These are phyloP conservation scores for Diaphora mendica DNA, from an alignment of 2,888 invertebrate species.

Conservation along the genomic window DNA sequence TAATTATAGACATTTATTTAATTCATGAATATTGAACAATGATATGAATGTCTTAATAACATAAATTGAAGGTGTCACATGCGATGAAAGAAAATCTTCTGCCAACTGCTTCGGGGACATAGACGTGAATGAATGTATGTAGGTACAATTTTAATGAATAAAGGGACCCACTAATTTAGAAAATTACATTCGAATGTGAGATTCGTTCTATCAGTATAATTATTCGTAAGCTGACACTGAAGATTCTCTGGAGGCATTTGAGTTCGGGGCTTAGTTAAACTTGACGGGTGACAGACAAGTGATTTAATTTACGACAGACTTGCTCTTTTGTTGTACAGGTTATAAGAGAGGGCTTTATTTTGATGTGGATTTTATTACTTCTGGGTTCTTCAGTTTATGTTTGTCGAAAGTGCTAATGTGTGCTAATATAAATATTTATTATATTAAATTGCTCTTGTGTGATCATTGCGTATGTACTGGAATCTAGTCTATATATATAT, in stretches of 20 bases:
- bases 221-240: constrained; percentile 1
- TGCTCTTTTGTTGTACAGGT: constrained; percentile 16
- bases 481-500: no score
- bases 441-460: no score
- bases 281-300: constrained; percentile 38
- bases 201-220: constrained; percentile 15
- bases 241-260: constrained; percentile 9
- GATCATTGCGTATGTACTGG: no score
- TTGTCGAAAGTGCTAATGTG: background rate
- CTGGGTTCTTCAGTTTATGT: background rate
- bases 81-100: no score
- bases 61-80: no score
- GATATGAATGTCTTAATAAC: no score
- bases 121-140: background rate
- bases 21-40: no score
- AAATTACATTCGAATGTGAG: constrained; percentile 9
- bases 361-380: constrained; percentile 9
- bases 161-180: constrained; percentile 9
- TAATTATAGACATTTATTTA: no score
- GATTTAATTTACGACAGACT: constrained; percentile 34
- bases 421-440: no score
- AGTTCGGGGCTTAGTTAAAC: constrained; percentile 8
- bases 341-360: constrained; percentile 1
- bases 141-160: background rate
- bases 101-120: no score